Percentiles rank a stretch among this genome's conserved stretches.
These are phyloP conservation scores for Eulemur macaco DNA, from an alignment of 2,113 vertebrate genomes.

Conservation along the genomic window DNA sequence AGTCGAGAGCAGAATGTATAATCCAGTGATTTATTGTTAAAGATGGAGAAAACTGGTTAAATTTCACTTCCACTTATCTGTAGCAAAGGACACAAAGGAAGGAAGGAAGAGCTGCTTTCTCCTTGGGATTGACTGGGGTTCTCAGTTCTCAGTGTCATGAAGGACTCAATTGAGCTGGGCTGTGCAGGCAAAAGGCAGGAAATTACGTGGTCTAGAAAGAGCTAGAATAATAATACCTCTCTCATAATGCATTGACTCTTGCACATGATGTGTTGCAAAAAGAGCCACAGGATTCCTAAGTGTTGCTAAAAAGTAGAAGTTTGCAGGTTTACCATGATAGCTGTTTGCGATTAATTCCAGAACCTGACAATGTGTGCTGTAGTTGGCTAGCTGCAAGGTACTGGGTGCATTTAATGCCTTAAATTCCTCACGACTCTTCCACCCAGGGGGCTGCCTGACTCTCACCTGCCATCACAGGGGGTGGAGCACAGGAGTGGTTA, in stretches of 20 bases:
- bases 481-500: no score
- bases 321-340: not conserved
- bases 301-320: not conserved
- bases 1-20: not conserved
- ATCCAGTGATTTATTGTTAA: not conserved
- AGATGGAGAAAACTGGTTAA: not conserved
- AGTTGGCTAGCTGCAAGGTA: not conserved
- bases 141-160: not conserved
- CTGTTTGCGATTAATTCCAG: not conserved
- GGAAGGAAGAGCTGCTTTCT: not conserved
- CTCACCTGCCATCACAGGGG: rapidly evolving
- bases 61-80: not conserved
- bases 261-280: not conserved
- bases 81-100: not conserved
- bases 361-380: not conserved
- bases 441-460: not conserved
- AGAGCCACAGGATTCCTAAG: not conserved
- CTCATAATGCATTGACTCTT: not conserved
- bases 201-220: not conserved
- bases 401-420: not conserved
- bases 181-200: not conserved
- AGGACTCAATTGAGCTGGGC: not conserved
- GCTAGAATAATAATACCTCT: not conserved
- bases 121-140: not conserved
- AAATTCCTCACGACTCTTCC: not conserved